Base-by-base conservation (phyloP, 2,888 invertebrate species). In the Rotaria socialis region DNA sequence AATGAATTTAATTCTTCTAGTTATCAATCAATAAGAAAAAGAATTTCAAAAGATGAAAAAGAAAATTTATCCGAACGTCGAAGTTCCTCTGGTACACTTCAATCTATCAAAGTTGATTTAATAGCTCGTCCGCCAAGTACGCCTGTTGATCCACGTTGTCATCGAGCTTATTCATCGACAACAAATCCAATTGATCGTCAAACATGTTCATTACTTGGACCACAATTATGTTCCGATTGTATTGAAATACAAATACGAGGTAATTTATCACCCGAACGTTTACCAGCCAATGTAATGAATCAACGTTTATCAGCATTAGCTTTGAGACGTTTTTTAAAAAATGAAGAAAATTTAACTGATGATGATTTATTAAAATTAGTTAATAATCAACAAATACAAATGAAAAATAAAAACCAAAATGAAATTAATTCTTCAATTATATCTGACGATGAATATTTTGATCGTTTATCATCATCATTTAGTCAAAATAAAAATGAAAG, bases 381-480 rank as follows among this genome's bases (percentile, higher is more conserved):
- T 35, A 67, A 67, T 35, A 35, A 67, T 16, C 27, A 67, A 27
- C 14, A 67, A 67, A 67, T 67, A 4, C 5, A 67, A 14, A 27
- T 67, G 11, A 5, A 1, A 14, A 35, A 35, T 35, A 35, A 35
- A 67, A 5, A 27, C 35, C 16, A 5, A 19, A 27, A 35, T 67
- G 11, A 67, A 27, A 16, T 35, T 14, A 16, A 67, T 16, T 16
- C 27, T 16, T 27, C 27, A 11, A 35, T 67, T 16, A 16, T 67
- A 35, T 27, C 67, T 67, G 67, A 67, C 35, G 67, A 67, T 35
- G 27, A 67, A 67, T 67, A 67, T 67, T 67, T 67, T 67, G 67
- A 67, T 67, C 0, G 16, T 35, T 67, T 67, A 35, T 27, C 67
- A 35, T 27, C 27, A 16, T 35, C 27, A 16, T 4, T 67, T 16